Evolutionary conservation across 2,797 vertebrate genomes (phyloP).

Genomic region (Anolis apletophallus): DNA sequence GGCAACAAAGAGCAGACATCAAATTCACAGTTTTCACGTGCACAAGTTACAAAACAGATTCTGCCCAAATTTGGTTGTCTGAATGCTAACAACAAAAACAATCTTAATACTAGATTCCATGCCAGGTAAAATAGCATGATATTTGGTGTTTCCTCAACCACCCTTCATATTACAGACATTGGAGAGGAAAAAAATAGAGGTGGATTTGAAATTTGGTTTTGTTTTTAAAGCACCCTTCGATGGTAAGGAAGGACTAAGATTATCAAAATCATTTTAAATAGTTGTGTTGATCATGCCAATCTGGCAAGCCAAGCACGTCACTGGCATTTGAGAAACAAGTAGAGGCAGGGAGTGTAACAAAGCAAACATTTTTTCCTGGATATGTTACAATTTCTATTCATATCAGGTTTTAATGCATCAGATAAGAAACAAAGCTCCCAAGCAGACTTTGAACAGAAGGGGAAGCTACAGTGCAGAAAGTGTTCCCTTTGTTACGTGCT

Average conservation of each 20-base stretch:
- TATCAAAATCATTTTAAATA: constrained; percentile 14
- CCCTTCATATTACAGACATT: constrained; percentile 3
- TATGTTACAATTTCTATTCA: constrained; percentile 13
- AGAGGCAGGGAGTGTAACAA: constrained; percentile 29
- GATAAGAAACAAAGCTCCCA: background rate
- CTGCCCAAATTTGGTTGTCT: constrained; percentile 39
- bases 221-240: constrained; percentile 62
- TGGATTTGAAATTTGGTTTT: constrained; percentile 54
- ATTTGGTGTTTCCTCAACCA: constrained; percentile 31
- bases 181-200: constrained; percentile 16
- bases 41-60: constrained; percentile 56
- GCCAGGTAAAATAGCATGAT: constrained; percentile 26
- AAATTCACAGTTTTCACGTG: constrained; percentile 78
- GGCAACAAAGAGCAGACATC: constrained; percentile 51
- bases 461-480: constrained; percentile 41
- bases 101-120: constrained; percentile 45
- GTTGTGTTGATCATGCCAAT: constrained; percentile 18
- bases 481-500: constrained; percentile 53
- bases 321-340: constrained; percentile 40
- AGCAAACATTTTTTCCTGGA: constrained; percentile 6
- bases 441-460: constrained; percentile 5
- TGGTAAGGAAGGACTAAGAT: background rate
- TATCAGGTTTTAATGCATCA: background rate
- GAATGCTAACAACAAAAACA: constrained; percentile 42
- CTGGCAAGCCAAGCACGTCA: constrained; percentile 36